Percentiles rank a stretch among this genome's conserved stretches.
phyloP scores from a whole-genome alignment of 1,140 invertebrate genomes.

The Drosophila takahashii region DNA sequence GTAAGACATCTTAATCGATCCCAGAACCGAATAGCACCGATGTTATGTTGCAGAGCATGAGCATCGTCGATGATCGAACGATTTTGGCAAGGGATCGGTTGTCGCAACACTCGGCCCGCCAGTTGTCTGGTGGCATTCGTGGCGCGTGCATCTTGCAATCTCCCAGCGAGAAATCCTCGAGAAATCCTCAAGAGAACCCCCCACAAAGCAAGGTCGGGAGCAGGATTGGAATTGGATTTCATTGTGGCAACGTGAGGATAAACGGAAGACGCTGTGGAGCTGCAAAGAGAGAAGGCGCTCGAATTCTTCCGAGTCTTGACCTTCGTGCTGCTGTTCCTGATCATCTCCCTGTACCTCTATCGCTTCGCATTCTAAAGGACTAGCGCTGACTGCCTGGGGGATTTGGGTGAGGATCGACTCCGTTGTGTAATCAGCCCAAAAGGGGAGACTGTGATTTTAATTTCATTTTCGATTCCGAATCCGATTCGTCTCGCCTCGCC shows the following conservation, averaged over 20 bases:
- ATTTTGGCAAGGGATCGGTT: conserved; percentile 47
- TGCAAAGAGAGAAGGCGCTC: conserved; percentile 83
- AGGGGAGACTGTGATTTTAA: conserved; percentile 45
- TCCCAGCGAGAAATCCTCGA: conserved; percentile 10
- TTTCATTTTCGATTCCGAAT: conserved; percentile 55
- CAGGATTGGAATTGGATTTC: conserved; percentile 39
- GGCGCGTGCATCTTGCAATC: conserved; percentile 42
- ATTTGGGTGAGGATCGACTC: conserved; percentile 44
- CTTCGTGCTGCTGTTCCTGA: conserved; percentile 79
- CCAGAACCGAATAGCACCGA: background rate
- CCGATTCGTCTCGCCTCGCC: conserved; percentile 17
- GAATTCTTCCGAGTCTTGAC: conserved; percentile 82
- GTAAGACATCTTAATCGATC: conserved; percentile 1
- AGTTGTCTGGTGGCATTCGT: conserved; percentile 57
- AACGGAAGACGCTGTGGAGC: conserved; percentile 80
- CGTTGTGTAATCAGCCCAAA: conserved; percentile 55
- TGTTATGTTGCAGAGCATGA: conserved; percentile 35
- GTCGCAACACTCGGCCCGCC: conserved; percentile 31
- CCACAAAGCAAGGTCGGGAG: background rate
- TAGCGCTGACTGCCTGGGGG: conserved; percentile 2
- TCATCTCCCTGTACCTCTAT: conserved; percentile 81
- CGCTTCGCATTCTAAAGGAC: conserved; percentile 74
- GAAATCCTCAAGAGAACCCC: background rate
- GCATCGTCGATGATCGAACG: conserved; percentile 28
- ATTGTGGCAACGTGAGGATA: conserved; percentile 53